Conservation (phyloP, 2,888 invertebrate species). For the Lycocerus yunnanus region DNA sequence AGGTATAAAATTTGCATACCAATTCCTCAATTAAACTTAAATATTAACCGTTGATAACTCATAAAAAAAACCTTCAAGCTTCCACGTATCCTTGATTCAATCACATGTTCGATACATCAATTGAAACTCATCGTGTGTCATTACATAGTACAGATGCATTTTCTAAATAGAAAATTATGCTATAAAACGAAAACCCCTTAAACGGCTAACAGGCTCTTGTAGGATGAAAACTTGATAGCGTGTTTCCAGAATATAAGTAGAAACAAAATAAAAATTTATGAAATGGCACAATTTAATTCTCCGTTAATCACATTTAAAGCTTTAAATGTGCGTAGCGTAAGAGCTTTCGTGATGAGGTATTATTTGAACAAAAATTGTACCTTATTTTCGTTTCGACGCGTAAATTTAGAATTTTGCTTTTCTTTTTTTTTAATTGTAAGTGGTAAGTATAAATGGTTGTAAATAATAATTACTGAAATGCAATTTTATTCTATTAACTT, state of each 20-base stretch:
- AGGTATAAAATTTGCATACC: conserved; percentile 19
- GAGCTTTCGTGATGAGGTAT: not conserved
- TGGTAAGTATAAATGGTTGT: too few relatives aligned
- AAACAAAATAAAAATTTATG: not conserved
- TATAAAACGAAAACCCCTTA: not conserved
- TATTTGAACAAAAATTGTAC: not conserved
- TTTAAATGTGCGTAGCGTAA: not conserved
- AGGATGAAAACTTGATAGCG: not conserved
- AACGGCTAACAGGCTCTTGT: not conserved
- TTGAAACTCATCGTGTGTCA: not conserved
- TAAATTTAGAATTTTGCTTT: not conserved
- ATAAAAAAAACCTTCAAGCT: not conserved
- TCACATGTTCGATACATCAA: not conserved
- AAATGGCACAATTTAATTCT: not conserved
- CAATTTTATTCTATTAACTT: too few relatives aligned
- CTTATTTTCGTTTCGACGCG: not conserved
- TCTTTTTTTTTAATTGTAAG: too few relatives aligned
- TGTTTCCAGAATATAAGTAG: not conserved
- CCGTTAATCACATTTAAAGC: not conserved
- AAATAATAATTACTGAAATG: too few relatives aligned
- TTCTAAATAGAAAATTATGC: not conserved
- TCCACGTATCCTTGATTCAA: not conserved
- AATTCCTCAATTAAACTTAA: conserved; percentile 14
- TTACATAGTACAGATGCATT: too few relatives aligned
- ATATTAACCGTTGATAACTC: not conserved